Evolutionary conservation across 2,888 invertebrate genomes (phyloP), one percentile per base, ranked within the genome.

Genomic region (Hylaea fasciaria): DNA sequence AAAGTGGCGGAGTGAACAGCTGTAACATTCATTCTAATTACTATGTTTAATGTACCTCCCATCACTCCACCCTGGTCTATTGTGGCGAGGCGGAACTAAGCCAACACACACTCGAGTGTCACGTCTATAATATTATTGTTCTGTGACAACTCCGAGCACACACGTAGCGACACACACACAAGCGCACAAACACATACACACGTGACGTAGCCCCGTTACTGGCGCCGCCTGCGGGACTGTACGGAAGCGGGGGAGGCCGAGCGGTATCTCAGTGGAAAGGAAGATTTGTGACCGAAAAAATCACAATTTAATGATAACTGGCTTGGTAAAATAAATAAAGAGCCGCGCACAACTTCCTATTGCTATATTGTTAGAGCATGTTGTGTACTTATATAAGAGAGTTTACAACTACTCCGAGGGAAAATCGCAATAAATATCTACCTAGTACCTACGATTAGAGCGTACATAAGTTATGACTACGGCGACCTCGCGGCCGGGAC

Each of bases 401-500:
- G 32, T 32, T 37, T 37, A 37, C n/a, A 37, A 37, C 40, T 40
- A 14, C n/a, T 39, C 35, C 4, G 12, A n/a, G 14, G 3, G 17
- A 11, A 35, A 39, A 48, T 35, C 29, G 29, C n/a, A 37, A 65
- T 68, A 66, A 68, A 69, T 70, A 69, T 64, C 60, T 69, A 70
- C 53, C 54, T 70, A 70, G 59, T 69, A 70, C 53, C 54, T 70
- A 70, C 28, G 65, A 55, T 73, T 75, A 72, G 55, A 50, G 55
- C 48, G 48, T 57, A 55, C 48, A 53, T 54, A 58, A 57, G 59
- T 58, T 57, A 71, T 70, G 66, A 71, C 64, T 68, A 53, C 52
- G 49, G 41, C 64, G 57, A 59, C 37, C 37, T 51, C 48, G 55
- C 5, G 45, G 37, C 39, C 46, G 64, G 65, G 67, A 56, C 56